A percentile compares a stretch with the other conserved stretches of the same genome.
Conservation (phyloP, 2,797 vertebrate species). For the Typhlichthys subterraneus region DNA sequence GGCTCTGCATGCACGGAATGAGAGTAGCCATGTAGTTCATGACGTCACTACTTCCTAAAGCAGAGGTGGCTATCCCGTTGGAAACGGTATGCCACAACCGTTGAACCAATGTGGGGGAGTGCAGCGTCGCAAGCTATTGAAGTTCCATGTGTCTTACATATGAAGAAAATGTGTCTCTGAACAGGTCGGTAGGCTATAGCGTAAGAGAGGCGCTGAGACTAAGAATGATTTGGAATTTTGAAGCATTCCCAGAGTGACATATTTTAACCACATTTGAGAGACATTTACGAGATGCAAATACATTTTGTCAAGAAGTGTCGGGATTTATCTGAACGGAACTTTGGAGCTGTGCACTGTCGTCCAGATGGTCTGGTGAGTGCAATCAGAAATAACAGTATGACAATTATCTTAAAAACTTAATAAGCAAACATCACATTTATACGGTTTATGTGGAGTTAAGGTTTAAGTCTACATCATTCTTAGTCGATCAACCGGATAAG, state of each 20-base stretch:
- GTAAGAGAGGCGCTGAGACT: constrained; percentile 20
- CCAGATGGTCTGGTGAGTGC: constrained; percentile 84
- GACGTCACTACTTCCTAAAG: constrained; percentile 50
- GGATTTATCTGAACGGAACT: constrained; percentile 76
- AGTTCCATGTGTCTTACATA: constrained; percentile 43
- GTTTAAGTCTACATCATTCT: not conserved
- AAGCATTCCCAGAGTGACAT: constrained; percentile 35
- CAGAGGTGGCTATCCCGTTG: constrained; percentile 28
- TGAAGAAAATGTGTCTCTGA: constrained; percentile 40
- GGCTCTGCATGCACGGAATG: constrained; percentile 33
- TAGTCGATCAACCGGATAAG: not conserved
- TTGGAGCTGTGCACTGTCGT: constrained; percentile 59
- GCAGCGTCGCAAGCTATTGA: constrained; percentile 36
- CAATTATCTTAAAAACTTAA: constrained; percentile 47
- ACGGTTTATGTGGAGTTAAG: not conserved
- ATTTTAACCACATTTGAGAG: constrained; percentile 19
- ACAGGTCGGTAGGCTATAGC: constrained; percentile 29
- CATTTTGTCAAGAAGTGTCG: constrained; percentile 34
- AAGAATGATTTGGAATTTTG: constrained; percentile 35
- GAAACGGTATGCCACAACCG: constrained; percentile 52
- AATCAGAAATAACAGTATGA: constrained; percentile 1
- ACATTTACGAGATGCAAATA: constrained; percentile 44
- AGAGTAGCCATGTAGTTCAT: constrained; percentile 22
- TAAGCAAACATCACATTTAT: not conserved
- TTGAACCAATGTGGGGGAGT: constrained; percentile 51